Percentiles rank a stretch among this genome's conserved stretches.
Evolutionary conservation across 2,113 vertebrate species (phyloP).

Genomic region (Myanophis thanlyinensis): DNA sequence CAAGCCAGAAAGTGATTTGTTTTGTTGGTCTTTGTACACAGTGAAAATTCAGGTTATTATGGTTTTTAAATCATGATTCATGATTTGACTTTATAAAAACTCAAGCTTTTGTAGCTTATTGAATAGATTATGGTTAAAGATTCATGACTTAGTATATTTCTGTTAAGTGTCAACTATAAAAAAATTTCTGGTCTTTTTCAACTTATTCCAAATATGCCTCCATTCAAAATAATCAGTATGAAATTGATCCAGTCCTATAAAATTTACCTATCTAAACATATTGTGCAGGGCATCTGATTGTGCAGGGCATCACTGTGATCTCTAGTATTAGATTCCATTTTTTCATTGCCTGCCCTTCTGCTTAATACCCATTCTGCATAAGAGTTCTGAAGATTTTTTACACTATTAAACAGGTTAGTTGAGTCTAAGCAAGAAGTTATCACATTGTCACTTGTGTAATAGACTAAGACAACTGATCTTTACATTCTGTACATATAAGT

Average conservation of each 20-base stretch:
- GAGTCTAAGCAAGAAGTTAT: background rate
- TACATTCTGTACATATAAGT: background rate
- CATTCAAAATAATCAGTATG: background rate
- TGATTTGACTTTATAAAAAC: background rate
- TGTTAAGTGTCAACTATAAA: background rate
- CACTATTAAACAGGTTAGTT: background rate
- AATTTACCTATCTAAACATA: background rate
- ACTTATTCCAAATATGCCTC: background rate
- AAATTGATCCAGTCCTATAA: background rate
- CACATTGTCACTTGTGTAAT: background rate
- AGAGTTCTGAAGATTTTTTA: background rate
- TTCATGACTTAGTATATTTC: background rate
- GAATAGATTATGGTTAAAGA: background rate
- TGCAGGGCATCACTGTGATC: background rate
- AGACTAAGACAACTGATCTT: background rate
- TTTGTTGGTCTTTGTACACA: background rate
- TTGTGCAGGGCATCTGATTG: background rate
- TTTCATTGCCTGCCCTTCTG: background rate
- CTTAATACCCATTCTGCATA: background rate
- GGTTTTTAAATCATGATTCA: background rate
- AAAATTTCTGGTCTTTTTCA: background rate
- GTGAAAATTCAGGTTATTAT: background rate
- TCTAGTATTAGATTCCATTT: background rate
- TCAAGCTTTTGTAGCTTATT: background rate
- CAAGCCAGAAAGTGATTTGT: background rate